Evolutionary conservation across 2,113 vertebrate genomes (phyloP).

Genomic region (Dunckerocampus dactyliophorus): DNA sequence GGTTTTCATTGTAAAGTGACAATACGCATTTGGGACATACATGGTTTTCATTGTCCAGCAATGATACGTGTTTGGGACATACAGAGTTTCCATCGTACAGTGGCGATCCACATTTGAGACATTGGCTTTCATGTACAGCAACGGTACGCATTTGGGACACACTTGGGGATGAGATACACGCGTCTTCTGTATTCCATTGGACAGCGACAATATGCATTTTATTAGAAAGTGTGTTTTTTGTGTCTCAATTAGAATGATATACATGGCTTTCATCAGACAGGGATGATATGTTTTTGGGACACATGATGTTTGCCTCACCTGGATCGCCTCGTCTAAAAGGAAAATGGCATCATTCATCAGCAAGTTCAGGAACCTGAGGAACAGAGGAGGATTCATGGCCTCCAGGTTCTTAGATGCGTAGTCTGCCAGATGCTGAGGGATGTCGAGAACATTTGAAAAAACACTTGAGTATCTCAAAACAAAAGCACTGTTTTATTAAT

Average conservation of each 20-base stretch:
- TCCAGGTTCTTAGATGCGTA: slow-evolving; percentile 95
- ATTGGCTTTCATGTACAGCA: background rate
- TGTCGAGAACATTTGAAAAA: background rate
- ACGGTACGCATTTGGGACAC: background rate
- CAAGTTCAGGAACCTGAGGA: slow-evolving; percentile 92
- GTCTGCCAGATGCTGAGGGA: slow-evolving; percentile 81
- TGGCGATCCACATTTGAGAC: background rate
- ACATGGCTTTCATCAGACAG: background rate
- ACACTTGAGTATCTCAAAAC: background rate
- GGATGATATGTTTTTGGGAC: too few species aligned
- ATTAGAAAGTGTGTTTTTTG: too few species aligned
- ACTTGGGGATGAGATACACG: too few species aligned
- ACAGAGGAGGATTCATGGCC: slow-evolving; percentile 94
- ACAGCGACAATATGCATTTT: background rate
- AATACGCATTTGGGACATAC: too few species aligned
- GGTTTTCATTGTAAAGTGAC: too few species aligned
- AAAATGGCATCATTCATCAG: slow-evolving; percentile 98
- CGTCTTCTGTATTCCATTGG: too few species aligned
- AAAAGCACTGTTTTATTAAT: background rate
- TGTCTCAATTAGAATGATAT: too few species aligned
- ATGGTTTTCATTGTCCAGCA: too few species aligned
- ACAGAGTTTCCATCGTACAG: too few species aligned
- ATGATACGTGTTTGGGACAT: too few species aligned
- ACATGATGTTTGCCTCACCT: slow-evolving; percentile 71
- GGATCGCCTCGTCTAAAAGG: slow-evolving; percentile 96